Conservation (phyloP, 2,797 vertebrate species). For the Amniataba percoides region DNA sequence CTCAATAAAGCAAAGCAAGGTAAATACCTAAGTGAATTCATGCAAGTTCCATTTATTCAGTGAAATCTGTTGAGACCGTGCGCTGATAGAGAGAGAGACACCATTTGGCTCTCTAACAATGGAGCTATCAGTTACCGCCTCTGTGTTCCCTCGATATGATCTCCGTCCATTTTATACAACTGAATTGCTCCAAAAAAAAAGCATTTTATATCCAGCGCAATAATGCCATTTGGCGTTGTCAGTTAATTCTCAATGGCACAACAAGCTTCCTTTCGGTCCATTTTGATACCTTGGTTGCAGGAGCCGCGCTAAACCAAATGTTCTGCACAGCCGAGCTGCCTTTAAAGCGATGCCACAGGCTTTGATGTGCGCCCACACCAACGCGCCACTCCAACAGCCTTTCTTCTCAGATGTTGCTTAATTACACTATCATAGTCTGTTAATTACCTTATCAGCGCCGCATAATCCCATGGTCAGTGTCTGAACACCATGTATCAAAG, state of each 20-base stretch:
- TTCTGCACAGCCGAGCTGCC: conserved; percentile 68
- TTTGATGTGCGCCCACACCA: conserved; percentile 76
- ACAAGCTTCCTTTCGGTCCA: conserved; percentile 71
- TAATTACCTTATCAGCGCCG: conserved; percentile 80
- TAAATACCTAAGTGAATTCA: conserved; percentile 79
- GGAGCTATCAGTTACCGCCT: conserved; percentile 77
- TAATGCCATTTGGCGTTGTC: conserved; percentile 85
- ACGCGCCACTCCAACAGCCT: conserved; percentile 71
- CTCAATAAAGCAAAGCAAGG: conserved; percentile 72
- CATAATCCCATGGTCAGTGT: conserved; percentile 81
- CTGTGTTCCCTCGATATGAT: conserved; percentile 74
- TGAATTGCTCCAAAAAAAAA: conserved; percentile 45
- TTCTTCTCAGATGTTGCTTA: conserved; percentile 83
- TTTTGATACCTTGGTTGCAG: conserved; percentile 40
- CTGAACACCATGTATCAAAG: conserved; percentile 75
- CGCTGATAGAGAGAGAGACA: conserved; percentile 57
- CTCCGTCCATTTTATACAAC: conserved; percentile 70
- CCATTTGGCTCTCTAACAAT: conserved; percentile 75
- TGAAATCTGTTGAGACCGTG: conserved; percentile 67
- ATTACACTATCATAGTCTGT: conserved; percentile 82
- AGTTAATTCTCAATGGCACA: conserved; percentile 87
- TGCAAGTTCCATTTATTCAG: conserved; percentile 74
- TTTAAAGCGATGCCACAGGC: conserved; percentile 73
- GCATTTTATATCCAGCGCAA: conserved; percentile 85
- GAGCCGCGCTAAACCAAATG: conserved; percentile 61